Evolutionary conservation across 2,113 vertebrate genomes (phyloP).

Genomic region (Synchiropus splendidus): DNA sequence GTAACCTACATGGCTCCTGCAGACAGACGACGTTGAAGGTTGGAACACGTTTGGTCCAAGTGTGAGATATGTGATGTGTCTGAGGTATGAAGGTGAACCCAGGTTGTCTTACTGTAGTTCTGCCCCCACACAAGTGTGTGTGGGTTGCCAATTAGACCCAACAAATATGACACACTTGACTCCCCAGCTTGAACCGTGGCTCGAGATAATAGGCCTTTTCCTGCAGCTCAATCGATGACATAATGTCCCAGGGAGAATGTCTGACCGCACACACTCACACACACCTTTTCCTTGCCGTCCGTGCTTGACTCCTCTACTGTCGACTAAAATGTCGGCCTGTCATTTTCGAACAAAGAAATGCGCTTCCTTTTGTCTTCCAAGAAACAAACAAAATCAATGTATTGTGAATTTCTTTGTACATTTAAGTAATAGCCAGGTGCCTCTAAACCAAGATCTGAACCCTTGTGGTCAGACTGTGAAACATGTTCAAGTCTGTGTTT

Average conservation of each 20-base stretch:
- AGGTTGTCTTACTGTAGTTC: conserved; percentile 28
- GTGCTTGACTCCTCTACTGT: conserved; percentile 13
- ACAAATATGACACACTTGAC: conserved; percentile 69
- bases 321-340: conserved; percentile 49
- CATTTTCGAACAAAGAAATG: conserved; percentile 23
- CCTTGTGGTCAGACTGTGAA: no score
- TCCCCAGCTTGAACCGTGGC: conserved; percentile 65
- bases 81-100: conserved; percentile 4
- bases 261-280: conserved; percentile 30
- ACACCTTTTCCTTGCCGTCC: no score
- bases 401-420: no score
- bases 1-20: not conserved
- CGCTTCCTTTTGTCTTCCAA: no score
- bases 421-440: no score
- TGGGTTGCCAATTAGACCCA: conserved; percentile 65
- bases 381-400: no score
- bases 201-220: conserved; percentile 67
- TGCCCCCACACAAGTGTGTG: conserved; percentile 38
- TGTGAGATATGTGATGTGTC: conserved; percentile 15
- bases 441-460: no score
- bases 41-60: conserved; percentile 9
- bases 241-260: conserved; percentile 56
- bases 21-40: conserved; percentile 7
- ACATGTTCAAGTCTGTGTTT: no score
- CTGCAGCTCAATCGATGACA: conserved; percentile 64